Evolutionary conservation across 2,797 vertebrate species (phyloP).

Genomic region (Propithecus perrieri): DNA sequence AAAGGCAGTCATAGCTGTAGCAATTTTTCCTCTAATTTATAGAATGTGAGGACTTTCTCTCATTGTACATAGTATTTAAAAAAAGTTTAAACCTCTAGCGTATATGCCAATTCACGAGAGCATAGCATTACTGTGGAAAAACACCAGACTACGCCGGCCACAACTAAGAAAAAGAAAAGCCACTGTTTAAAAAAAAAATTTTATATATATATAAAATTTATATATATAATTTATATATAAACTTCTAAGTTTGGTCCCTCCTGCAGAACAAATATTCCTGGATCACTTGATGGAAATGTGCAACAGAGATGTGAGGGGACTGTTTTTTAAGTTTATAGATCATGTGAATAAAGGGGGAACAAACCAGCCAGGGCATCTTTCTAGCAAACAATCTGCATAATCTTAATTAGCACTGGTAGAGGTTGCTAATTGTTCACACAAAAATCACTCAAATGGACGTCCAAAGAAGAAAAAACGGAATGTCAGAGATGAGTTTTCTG

Average conservation of each 20-base stretch:
- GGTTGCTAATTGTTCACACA: neutral
- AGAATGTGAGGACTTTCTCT: slow-evolving; percentile 62
- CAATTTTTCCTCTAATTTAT: slow-evolving; percentile 68
- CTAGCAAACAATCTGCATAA: neutral
- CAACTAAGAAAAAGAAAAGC: neutral
- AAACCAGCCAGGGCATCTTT: neutral
- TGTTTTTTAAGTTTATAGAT: neutral
- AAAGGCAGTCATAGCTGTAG: slow-evolving; percentile 58
- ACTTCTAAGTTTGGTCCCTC: neutral
- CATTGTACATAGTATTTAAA: neutral
- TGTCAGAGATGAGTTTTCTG: neutral
- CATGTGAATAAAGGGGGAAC: neutral
- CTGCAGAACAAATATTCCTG: neutral
- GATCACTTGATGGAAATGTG: neutral
- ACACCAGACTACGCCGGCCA: neutral
- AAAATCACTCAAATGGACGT: neutral
- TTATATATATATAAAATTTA: too few relatives aligned
- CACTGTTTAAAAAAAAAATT: neutral
- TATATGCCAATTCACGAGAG: slow-evolving; percentile 46
- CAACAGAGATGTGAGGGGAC: neutral
- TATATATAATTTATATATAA: neutral
- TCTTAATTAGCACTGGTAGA: slow-evolving; percentile 13
- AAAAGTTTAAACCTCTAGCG: neutral
- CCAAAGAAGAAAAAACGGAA: neutral
- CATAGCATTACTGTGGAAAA: slow-evolving; percentile 37